phyloP scores from a whole-genome alignment of 2,113 vertebrate genomes.

The Stigmatopora nigra region DNA sequence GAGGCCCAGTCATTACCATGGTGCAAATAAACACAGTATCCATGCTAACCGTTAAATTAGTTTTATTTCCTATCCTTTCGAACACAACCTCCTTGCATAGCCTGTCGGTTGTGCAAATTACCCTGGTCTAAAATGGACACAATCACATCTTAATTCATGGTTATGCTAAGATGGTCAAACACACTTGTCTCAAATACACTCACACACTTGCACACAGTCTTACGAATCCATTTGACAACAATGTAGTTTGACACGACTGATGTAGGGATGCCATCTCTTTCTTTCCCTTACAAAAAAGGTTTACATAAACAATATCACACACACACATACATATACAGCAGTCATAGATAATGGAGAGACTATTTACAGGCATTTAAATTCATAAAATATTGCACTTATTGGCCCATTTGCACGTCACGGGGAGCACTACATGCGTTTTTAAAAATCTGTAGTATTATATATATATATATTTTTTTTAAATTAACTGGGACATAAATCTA shows the following conservation, averaged over 20 bases:
- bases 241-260: not conserved
- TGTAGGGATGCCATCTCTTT: not conserved
- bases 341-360: constrained; percentile 62
- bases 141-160: constrained; percentile 42
- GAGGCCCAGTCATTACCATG: not conserved
- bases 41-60: constrained; percentile 67
- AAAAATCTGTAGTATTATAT: constrained; percentile 68
- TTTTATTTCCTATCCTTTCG: constrained; percentile 82
- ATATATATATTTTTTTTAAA: constrained; percentile 60
- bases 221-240: not conserved
- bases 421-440: constrained; percentile 73
- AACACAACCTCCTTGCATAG: constrained; percentile 76
- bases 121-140: constrained; percentile 31
- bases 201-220: constrained; percentile 10
- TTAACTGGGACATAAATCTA: constrained; percentile 2
- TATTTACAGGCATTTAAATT: constrained; percentile 87
- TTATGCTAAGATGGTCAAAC: constrained; percentile 37
- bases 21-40: constrained; percentile 21
- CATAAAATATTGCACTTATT: constrained; percentile 99
- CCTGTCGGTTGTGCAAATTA: constrained; percentile 56
- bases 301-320: constrained; percentile 4
- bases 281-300: not conserved
- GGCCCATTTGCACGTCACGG: constrained; percentile 90
- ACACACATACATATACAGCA: constrained; percentile 40
- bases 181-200: constrained; percentile 4